Evolutionary conservation across 2,888 invertebrate genomes (phyloP).

Genomic region (Drosophila subquinaria): DNA sequence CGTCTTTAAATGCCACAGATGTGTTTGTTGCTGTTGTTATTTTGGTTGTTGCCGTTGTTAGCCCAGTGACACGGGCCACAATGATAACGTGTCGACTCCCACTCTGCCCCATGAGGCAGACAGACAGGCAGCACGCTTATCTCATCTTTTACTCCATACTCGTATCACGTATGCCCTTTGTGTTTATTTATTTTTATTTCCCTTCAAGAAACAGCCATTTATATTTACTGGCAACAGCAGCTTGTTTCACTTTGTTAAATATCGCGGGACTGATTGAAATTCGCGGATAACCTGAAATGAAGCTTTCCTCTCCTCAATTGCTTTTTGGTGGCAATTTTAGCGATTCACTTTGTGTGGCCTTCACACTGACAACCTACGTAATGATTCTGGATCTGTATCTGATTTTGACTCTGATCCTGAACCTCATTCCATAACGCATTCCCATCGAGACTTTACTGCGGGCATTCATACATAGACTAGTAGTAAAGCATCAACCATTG

Average conservation of each 20-base stretch:
- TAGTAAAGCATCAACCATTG: neutral
- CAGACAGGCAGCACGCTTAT: slow-evolving; percentile 16
- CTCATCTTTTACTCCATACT: slow-evolving; percentile 32
- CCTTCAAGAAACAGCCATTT: slow-evolving; percentile 43
- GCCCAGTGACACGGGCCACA: slow-evolving; percentile 40
- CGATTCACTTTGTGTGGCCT: slow-evolving; percentile 69
- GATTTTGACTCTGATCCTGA: neutral
- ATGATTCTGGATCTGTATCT: neutral
- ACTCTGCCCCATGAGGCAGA: slow-evolving; percentile 7
- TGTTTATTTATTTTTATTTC: slow-evolving; percentile 70
- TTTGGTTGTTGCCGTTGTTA: slow-evolving; percentile 25
- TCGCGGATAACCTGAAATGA: slow-evolving; percentile 85
- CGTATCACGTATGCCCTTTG: slow-evolving; percentile 73
- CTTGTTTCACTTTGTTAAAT: slow-evolving; percentile 57
- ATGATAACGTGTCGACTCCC: slow-evolving; percentile 7
- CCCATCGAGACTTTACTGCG: neutral
- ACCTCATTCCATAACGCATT: neutral
- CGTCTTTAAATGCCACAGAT: slow-evolving; percentile 58
- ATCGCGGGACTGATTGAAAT: slow-evolving; percentile 83
- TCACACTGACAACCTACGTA: slow-evolving; percentile 9
- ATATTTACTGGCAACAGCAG: slow-evolving; percentile 42
- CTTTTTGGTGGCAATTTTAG: slow-evolving; percentile 83
- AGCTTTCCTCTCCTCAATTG: slow-evolving; percentile 83
- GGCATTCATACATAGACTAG: neutral
- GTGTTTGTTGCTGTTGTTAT: slow-evolving; percentile 18